phyloP scores from a whole-genome alignment of 2,797 vertebrate genomes.

The Cyprinella venusta region DNA sequence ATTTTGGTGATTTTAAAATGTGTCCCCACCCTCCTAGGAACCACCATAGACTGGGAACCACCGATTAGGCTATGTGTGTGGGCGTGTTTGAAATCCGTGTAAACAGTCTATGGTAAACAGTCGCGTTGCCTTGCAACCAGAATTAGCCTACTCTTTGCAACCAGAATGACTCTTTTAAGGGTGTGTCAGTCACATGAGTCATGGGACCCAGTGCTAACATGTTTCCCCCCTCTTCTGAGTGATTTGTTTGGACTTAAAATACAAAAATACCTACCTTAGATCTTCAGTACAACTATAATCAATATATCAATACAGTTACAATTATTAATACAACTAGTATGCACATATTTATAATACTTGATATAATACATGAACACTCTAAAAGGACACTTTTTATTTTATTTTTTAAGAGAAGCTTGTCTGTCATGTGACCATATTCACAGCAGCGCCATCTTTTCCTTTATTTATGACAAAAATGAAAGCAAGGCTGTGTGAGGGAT shows the following conservation, averaged over 20 bases:
- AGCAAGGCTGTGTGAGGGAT: too few species aligned
- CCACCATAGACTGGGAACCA: neutral
- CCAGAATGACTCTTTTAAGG: slow-evolving; percentile 1
- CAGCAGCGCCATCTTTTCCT: neutral
- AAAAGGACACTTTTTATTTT: neutral
- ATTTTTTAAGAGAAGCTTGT: neutral
- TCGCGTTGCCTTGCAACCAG: slow-evolving; percentile 39
- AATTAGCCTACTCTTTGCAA: slow-evolving; percentile 27
- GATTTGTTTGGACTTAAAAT: neutral
- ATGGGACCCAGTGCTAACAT: neutral
- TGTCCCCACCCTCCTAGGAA: neutral
- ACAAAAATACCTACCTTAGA: neutral
- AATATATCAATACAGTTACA: neutral
- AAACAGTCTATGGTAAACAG: slow-evolving; percentile 25
- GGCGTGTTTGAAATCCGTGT: slow-evolving; percentile 28
- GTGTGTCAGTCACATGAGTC: neutral
- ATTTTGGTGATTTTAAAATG: neutral
- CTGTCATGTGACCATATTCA: neutral
- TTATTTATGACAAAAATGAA: too few species aligned
- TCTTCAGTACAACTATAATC: neutral
- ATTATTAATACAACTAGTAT: neutral
- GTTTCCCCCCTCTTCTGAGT: neutral
- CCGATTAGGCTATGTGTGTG: neutral
- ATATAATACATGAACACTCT: neutral
- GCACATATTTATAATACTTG: neutral